Evolutionary conservation across 2,113 vertebrate species (phyloP), one percentile per base, ranked within the genome.

Genomic region (Helogale parvula): DNA sequence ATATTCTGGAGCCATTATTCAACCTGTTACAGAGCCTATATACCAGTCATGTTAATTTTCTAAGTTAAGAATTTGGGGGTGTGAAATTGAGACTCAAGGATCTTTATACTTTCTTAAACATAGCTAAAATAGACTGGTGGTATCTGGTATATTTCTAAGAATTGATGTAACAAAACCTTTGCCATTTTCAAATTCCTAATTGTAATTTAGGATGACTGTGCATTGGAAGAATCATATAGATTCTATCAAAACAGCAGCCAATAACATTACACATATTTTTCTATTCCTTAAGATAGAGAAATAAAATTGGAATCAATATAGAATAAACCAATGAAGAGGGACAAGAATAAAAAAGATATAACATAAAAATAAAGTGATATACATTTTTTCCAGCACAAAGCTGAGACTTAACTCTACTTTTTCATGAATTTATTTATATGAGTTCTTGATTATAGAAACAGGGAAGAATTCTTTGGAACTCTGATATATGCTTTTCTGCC

Each of bases 81-180:
- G 33, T 91, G 54, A 87, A 66, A 80, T 47, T 81, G 65, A 86
- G 88, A n/a, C 25, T 66, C 77, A 68, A 7, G 72, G 33, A 52
- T 66, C 47, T 83, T 87, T 54, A 21, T 95, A 33, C 52, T 88
- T 96, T 84, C 66, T 66, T 83, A 33, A 65, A 91, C 38, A 69
- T 81, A 93, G 81, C 8, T 41, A 72, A 69, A 74, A 77, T n/a
- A 86, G 41, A 29, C 16, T 57, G 65, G 6, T 60, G 21, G 21
- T 79, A 50, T 87, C 7, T 84, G 52, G 57, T 79, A 47, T 41
- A 47, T 92, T 93, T 96, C 83, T 87, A 90, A 80, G 66, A 86
- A 83, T 52, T n/a, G 84, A 15, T 74, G 33, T 93, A 71, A 52
- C 29, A 87, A 72, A 94, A 74, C 38, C 45, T 82, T 79, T 92